Percentiles rank a stretch among this genome's conserved stretches.
These are phyloP conservation scores for Drosophila lacteicornis DNA, from an alignment of 1,140 invertebrate genomes.

Conservation along the genomic window DNA sequence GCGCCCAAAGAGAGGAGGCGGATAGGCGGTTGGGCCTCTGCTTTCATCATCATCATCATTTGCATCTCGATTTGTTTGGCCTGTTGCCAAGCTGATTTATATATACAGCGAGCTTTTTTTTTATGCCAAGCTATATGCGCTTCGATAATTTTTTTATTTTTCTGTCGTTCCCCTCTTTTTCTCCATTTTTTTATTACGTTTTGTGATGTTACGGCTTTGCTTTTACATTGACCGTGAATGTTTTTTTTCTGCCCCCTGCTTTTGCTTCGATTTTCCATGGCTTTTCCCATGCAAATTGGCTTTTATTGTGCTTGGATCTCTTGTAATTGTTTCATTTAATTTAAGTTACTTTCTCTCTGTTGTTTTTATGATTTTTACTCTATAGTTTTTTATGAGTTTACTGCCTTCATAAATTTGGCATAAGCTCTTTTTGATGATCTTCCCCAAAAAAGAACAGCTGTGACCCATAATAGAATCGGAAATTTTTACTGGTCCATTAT, in stretches of 20 bases:
- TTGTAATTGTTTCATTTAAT: conserved; percentile 65
- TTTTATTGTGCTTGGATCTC: conserved; percentile 26
- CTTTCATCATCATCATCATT: conserved; percentile 47
- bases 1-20: not conserved
- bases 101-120: conserved; percentile 19
- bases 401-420: conserved; percentile 21
- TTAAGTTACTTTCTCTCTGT: conserved; percentile 2
- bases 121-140: conserved; percentile 10
- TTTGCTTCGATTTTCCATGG: conserved; percentile 30
- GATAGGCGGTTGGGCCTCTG: conserved; percentile 16
- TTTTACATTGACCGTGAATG: conserved; percentile 79
- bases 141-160: conserved; percentile 4
- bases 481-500: conserved; percentile 30
- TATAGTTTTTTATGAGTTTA: conserved; percentile 11
- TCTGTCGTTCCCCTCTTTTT: not conserved
- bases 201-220: conserved; percentile 47
- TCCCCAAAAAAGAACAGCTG: conserved; percentile 8
- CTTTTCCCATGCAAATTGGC: conserved; percentile 49
- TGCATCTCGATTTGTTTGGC: conserved; percentile 65
- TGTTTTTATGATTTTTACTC: not conserved
- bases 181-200: conserved; percentile 3
- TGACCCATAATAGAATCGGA: conserved; percentile 22
- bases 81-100: conserved; percentile 73
- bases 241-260: conserved; percentile 33
- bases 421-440: conserved; percentile 33